Evolutionary conservation across 2,797 vertebrate species (phyloP).

Genomic region (Gymnocypris eckloni): DNA sequence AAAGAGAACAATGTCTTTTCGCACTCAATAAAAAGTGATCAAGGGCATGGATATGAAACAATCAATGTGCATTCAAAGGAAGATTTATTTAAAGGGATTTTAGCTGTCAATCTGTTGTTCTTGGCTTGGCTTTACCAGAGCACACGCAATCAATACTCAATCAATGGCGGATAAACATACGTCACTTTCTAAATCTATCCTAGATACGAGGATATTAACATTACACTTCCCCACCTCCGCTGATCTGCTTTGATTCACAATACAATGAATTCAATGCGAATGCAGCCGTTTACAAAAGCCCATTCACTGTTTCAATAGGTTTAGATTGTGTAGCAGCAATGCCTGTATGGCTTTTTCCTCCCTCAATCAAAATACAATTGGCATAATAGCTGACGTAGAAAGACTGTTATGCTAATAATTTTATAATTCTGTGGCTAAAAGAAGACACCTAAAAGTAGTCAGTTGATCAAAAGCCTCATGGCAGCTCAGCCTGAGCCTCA

Average conservation of each 20-base stretch:
- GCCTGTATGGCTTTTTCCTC: not conserved
- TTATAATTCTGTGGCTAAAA: not conserved
- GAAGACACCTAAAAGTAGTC: slow-evolving; percentile 23
- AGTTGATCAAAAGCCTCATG: slow-evolving; percentile 37
- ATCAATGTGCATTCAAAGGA: not conserved
- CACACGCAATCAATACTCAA: slow-evolving; percentile 53
- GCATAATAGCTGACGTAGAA: slow-evolving; percentile 6
- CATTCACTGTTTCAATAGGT: slow-evolving; percentile 32
- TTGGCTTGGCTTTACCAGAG: slow-evolving; percentile 33
- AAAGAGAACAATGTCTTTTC: not conserved
- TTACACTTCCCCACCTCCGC: slow-evolving; percentile 25
- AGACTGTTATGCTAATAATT: not conserved
- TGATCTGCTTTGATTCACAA: slow-evolving; percentile 32
- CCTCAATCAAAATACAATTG: slow-evolving; percentile 16
- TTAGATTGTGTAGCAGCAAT: slow-evolving; percentile 23
- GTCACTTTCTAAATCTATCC: slow-evolving; percentile 55
- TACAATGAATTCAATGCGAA: slow-evolving; percentile 31
- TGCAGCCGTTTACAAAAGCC: slow-evolving; percentile 37
- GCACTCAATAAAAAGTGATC: slow-evolving; percentile 2
- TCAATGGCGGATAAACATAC: slow-evolving; percentile 60
- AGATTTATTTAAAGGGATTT: not conserved
- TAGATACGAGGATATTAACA: slow-evolving; percentile 51
- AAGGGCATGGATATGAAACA: not conserved
- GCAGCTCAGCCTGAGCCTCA: slow-evolving; percentile 14
- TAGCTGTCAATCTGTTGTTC: slow-evolving; percentile 12